phyloP scores from a whole-genome alignment of 2,113 vertebrate genomes.

The Nibea albiflora region DNA sequence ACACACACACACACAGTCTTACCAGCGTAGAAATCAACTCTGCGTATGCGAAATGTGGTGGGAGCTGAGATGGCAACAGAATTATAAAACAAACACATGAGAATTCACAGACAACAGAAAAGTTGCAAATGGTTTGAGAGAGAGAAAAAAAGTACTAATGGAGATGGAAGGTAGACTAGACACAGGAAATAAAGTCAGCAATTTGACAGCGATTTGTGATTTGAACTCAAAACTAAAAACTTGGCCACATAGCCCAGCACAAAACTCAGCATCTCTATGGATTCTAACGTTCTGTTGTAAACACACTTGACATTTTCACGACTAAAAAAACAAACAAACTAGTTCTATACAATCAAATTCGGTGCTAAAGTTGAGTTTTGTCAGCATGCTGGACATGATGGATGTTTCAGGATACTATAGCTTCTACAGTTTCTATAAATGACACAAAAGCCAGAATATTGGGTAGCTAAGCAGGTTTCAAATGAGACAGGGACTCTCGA shows the following conservation, averaged over 20 bases:
- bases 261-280: neutral
- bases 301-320: neutral
- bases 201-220: neutral
- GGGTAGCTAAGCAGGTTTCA: neutral
- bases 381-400: neutral
- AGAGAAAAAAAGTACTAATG: neutral
- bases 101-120: conserved; percentile 1
- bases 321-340: neutral
- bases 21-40: conserved; percentile 88
- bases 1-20: conserved; percentile 76
- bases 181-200: neutral
- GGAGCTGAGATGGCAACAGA: conserved; percentile 85
- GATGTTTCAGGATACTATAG: neutral
- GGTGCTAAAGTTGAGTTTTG: too few species aligned
- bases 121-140: neutral
- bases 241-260: neutral
- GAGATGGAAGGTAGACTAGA: neutral
- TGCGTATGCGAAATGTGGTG: conserved; percentile 87
- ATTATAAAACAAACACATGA: conserved; percentile 54
- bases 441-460: neutral
- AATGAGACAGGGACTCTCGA: neutral
- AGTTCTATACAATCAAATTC: too few species aligned
- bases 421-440: neutral
- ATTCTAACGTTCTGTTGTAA: neutral
- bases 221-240: neutral